These are phyloP conservation scores for Etheostoma spectabile DNA, from an alignment of 2,113 vertebrate genomes.

Conservation along the genomic window DNA sequence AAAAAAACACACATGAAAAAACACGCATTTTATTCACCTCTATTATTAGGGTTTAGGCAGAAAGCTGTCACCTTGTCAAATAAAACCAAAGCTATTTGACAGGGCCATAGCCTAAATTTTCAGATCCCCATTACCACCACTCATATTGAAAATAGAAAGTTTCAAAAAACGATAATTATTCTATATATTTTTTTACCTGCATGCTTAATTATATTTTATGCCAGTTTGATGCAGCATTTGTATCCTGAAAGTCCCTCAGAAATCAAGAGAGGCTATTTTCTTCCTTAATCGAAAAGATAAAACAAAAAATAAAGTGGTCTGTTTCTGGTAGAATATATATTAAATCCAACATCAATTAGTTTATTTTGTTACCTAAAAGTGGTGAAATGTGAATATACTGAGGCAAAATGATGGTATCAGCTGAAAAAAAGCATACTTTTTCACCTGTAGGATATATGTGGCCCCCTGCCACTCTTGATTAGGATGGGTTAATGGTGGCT, in stretches of 20 bases:
- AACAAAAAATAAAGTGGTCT: neutral
- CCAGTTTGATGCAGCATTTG: neutral
- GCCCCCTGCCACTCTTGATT: too few species aligned
- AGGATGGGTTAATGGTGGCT: too few species aligned
- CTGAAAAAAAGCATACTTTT: neutral
- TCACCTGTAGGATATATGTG: neutral
- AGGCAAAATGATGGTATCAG: neutral
- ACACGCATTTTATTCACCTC: neutral
- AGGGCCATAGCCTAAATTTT: neutral
- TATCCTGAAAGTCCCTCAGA: neutral
- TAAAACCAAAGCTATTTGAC: neutral
- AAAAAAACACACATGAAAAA: too few species aligned
- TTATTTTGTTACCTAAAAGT: neutral
- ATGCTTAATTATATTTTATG: neutral
- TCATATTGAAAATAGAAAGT: neutral
- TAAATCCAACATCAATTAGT: neutral
- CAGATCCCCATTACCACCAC: neutral
- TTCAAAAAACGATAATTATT: neutral
- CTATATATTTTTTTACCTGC: neutral
- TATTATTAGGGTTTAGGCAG: neutral
- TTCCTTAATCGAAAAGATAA: neutral
- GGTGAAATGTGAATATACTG: neutral
- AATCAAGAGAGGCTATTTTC: neutral
- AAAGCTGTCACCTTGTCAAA: neutral
- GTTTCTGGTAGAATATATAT: neutral